Base-by-base conservation (phyloP, 1,140 invertebrate genomes). In the Ctenoplectra terminalis region DNA sequence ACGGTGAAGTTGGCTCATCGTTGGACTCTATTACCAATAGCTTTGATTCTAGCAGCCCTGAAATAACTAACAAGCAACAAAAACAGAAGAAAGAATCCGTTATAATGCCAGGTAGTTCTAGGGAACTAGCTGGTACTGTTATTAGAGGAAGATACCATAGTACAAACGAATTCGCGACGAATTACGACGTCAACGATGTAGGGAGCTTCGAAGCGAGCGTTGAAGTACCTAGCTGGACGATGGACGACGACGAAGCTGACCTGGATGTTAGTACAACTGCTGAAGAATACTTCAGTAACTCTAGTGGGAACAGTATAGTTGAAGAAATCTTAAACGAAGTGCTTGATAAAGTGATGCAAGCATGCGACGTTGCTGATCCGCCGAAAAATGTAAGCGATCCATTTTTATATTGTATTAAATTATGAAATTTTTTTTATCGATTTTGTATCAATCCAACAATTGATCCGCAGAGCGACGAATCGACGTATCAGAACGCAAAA, bases 201-300 rank as follows among this genome's bases (percentile, higher is more conserved):
- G 90, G 89, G 5, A 93, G 88, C 60, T 93, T 91, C 31, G 93
- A 94, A n/a, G 84, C 89, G 0, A 92, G 90, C 13, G 86, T 86
- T 0, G 93, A 93, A 48, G 88, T 94, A 43, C 93, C 93, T 0
- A 93, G 92, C 74, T 94, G 93, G 93, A 92, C 91, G n/a, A 91
- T 92, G 92, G 90, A 92, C 37, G 91, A 94, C 37, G 91, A 93
- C 56, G 92, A 93, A 23, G 87, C 72, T 26, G 94, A 95, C 17
- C 80, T 94, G 1, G 95, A 95, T 67, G 90, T 94, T 3, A 95
- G 95, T 6, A 93, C 95, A 34, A 91, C 95, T 1, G 95, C 95
- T 2, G 95, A 96, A 76, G 95, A 96, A 72, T 95, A 95, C 80
- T 96, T 96, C 69, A 93, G 90, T 56, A 93, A 94, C 66, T 92